phyloP scores from a whole-genome alignment of 2,888 invertebrate species.

The Alviniconcha strummeri region DNA sequence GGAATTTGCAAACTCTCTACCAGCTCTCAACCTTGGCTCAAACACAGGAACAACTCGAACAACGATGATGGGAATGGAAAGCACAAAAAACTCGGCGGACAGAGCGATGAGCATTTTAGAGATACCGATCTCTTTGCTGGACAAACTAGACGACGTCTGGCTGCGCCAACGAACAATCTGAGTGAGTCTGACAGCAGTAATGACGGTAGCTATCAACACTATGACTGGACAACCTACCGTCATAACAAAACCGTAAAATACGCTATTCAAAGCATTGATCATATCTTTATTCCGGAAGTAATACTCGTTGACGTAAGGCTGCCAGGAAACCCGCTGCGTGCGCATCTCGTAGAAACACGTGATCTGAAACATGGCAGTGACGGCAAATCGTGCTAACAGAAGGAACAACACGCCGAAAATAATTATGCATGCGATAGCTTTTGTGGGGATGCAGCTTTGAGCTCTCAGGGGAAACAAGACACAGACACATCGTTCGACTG shows the following conservation, averaged over 20 bases:
- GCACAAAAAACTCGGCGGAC: constrained; percentile 12
- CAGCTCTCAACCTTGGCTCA: background rate
- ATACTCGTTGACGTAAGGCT: background rate
- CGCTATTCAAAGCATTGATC: background rate
- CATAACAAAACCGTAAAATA: constrained; percentile 10
- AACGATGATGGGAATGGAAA: background rate
- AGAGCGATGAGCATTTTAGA: constrained; percentile 19
- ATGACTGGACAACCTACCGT: background rate
- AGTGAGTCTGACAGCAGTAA: background rate
- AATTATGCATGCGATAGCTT: background rate
- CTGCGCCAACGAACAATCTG: background rate
- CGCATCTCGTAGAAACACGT: background rate
- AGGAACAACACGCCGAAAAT: background rate
- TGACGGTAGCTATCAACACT: background rate
- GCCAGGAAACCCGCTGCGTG: background rate
- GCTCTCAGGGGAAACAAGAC: constrained; percentile 21
- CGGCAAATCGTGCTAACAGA: background rate
- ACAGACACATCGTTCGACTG: constrained; percentile 18
- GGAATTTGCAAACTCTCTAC: background rate
- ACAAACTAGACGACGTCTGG: background rate
- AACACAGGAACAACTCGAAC: constrained; percentile 10
- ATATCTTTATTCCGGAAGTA: background rate
- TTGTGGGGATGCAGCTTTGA: background rate
- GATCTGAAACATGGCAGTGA: constrained; percentile 5
- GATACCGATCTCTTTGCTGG: constrained; percentile 6